Base-by-base conservation (phyloP, 1,140 invertebrate species). In the Ctenoplectra terminalis region DNA sequence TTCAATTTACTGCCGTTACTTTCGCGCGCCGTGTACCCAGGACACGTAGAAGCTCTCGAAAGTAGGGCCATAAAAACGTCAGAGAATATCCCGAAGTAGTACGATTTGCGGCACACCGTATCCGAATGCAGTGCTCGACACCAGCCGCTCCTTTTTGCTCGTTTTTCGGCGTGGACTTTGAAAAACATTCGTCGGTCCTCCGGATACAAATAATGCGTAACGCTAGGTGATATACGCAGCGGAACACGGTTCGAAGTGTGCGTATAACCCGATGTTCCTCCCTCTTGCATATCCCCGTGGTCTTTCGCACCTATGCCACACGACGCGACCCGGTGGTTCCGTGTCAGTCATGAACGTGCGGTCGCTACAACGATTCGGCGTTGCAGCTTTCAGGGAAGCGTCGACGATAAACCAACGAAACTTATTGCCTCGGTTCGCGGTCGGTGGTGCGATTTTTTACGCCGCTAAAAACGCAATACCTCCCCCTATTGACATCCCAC, bases 361-460 rank as follows among this genome's bases (percentile, higher is more conserved):
- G 84, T 86, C 70, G 66, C 20, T 11, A 29, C 74, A 66, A 50
- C 60, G 71, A 75, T 83, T 86, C 72, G 54, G 77, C 72, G 74
- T 79, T 73, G 66, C 78, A 74, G 77, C 61, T 83, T 88, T 89
- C 87, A 84, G 86, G 85, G 86, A 85, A 90, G 61, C 82, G 66
- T 75, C 86, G 84, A 43, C 90, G 87, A 92, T 92, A 92, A 92
- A 92, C 84, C 86, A 84, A 81, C 85, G 85, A 82, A 90, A 90
- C 87, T 91, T 92, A 91, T 90, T 89, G 88, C 90, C 73, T 79
- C 73, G 67, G 60, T 67, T 87, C 85, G 86, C 86, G 82, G 86
- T 87, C 66, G 87, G 75, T 77, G 82, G 87, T 40, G 76, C 63
- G 82, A 88, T 84, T 81, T 79, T 88, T 88, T 82, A 85, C 63